These are phyloP conservation scores for Tapera naevia DNA, from an alignment of 2,797 vertebrate species.

Conservation along the genomic window DNA sequence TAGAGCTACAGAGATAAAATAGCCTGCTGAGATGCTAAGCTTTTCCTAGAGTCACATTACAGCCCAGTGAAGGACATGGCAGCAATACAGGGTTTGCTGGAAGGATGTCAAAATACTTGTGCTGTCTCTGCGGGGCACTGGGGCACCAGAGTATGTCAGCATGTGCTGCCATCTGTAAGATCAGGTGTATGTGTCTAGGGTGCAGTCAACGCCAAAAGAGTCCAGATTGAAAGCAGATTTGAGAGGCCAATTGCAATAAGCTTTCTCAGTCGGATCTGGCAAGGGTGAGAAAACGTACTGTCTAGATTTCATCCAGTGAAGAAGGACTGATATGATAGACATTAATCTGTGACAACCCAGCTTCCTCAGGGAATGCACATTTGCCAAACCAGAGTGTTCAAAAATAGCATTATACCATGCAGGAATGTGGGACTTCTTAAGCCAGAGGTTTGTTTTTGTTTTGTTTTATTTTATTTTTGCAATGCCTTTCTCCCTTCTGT, in stretches of 20 bases:
- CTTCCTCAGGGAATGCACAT: neutral
- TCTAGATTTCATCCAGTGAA: neutral
- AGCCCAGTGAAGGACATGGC: slow-evolving; percentile 49
- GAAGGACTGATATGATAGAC: neutral
- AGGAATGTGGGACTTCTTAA: neutral
- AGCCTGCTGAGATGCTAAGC: slow-evolving; percentile 50
- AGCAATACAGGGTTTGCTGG: slow-evolving; percentile 38
- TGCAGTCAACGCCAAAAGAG: neutral
- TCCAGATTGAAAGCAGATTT: neutral
- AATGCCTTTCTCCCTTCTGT: neutral
- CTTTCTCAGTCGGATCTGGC: neutral
- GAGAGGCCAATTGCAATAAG: neutral
- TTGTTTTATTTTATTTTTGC: neutral
- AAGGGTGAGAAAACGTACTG: neutral
- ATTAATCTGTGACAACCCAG: neutral
- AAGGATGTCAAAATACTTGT: neutral
- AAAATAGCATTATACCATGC: neutral
- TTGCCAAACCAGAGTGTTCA: neutral
- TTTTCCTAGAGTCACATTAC: slow-evolving; percentile 64
- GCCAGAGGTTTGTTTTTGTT: neutral
- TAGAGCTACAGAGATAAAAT: slow-evolving; percentile 37
- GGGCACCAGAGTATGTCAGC: neutral
- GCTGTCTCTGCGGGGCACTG: neutral
- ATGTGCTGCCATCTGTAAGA: neutral
- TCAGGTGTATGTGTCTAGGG: neutral